Percentiles rank a stretch among this genome's conserved stretches.
Evolutionary conservation across 2,113 vertebrate genomes (phyloP).

Genomic region (Crotalus viridis): DNA sequence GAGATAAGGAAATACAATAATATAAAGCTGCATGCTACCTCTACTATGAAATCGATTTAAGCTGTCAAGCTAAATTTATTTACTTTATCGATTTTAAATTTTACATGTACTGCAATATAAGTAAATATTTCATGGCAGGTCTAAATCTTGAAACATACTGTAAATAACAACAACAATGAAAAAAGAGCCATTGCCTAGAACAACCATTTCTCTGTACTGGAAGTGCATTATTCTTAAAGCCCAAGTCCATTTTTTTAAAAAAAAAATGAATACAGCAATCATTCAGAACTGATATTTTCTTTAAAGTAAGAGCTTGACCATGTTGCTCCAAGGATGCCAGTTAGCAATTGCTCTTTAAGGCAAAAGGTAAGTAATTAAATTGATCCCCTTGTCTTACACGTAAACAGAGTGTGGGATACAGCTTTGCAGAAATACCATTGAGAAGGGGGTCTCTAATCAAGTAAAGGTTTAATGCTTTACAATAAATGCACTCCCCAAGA

Average conservation of each 20-base stretch:
- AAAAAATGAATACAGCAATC: conserved; percentile 63
- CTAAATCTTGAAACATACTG: conserved; percentile 76
- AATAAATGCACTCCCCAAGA: conserved; percentile 26
- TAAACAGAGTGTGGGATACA: conserved; percentile 47
- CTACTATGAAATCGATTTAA: conserved; percentile 71
- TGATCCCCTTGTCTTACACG: conserved; percentile 47
- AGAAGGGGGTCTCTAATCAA: conserved; percentile 26
- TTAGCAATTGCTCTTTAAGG: conserved; percentile 47
- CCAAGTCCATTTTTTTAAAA: conserved; percentile 73
- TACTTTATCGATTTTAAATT: conserved; percentile 84
- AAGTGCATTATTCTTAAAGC: conserved; percentile 73
- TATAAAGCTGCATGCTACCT: conserved; percentile 62
- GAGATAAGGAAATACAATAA: conserved; percentile 70
- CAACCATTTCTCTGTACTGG: conserved; percentile 64
- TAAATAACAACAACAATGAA: conserved; percentile 68
- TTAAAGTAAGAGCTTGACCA: conserved; percentile 60
- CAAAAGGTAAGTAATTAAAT: conserved; percentile 51
- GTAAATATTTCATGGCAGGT: conserved; percentile 81
- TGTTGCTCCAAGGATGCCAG: conserved; percentile 62
- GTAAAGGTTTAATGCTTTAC: conserved; percentile 26
- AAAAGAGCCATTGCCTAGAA: conserved; percentile 60
- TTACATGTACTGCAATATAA: conserved; percentile 77
- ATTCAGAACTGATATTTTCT: conserved; percentile 56
- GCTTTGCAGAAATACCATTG: conserved; percentile 40
- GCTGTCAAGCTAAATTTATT: conserved; percentile 79